Evolutionary conservation across 2,888 invertebrate genomes (phyloP).

Genomic region (Platycheirus rosarum): DNA sequence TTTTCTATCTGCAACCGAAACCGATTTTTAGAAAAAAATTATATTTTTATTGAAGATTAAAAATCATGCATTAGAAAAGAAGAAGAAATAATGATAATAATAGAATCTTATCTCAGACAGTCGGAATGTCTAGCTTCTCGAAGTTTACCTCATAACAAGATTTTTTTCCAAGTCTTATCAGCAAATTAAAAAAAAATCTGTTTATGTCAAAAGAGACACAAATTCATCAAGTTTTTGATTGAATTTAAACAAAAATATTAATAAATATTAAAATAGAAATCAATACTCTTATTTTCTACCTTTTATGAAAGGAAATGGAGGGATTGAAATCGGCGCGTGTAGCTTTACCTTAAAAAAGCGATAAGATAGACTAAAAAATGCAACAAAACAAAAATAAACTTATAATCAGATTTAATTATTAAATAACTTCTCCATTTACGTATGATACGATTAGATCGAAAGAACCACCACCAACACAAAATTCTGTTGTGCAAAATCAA

Average conservation of each 20-base stretch:
- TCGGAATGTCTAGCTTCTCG: neutral
- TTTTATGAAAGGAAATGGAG: too few species aligned
- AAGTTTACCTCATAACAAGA: constrained; percentile 27
- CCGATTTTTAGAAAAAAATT: neutral
- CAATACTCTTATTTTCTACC: too few species aligned
- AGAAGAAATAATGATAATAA: neutral
- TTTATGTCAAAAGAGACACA: constrained; percentile 53
- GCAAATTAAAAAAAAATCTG: constrained; percentile 38
- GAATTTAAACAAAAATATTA: constrained; percentile 17
- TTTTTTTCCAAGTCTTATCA: constrained; percentile 46
- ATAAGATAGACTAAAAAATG: too few species aligned
- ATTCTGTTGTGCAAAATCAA: too few species aligned
- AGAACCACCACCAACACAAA: neutral
- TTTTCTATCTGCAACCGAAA: constrained; percentile 15
- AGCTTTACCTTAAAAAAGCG: constrained; percentile 4
- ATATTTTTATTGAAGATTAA: constrained; percentile 8
- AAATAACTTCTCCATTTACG: too few species aligned
- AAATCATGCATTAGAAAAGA: constrained; percentile 22
- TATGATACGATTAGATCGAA: constrained; percentile 55
- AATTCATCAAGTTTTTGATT: constrained; percentile 13
- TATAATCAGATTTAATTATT: too few species aligned
- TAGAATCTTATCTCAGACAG: constrained; percentile 15
- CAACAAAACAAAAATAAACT: too few species aligned
- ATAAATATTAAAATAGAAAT: constrained; percentile 59
- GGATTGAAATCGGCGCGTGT: constrained; percentile 42